A percentile compares a stretch with the other conserved stretches of the same genome.
Conservation (phyloP, 1,140 invertebrate species). For the Zaprionus tsacasi region DNA sequence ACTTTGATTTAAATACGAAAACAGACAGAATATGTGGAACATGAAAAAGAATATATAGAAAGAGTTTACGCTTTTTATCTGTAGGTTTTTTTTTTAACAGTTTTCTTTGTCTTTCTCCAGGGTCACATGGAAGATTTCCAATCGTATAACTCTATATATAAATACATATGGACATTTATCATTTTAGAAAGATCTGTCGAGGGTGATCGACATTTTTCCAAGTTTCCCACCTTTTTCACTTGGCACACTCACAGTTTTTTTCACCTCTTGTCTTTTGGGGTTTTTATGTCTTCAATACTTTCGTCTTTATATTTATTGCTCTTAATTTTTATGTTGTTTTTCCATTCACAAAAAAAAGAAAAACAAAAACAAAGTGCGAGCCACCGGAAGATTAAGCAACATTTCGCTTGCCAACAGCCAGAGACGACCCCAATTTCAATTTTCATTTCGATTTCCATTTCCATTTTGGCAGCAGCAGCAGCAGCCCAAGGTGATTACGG, state of each 20-base stretch:
- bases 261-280: slow-evolving; percentile 1
- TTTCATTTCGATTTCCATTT: slow-evolving; percentile 68
- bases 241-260: background rate
- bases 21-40: background rate
- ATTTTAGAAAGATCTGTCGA: background rate
- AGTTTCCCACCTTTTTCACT: background rate
- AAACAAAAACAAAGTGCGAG: slow-evolving; percentile 44
- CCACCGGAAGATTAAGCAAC: slow-evolving; percentile 75
- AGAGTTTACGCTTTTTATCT: background rate
- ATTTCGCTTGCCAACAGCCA: slow-evolving; percentile 57
- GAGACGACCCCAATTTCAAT: slow-evolving; percentile 67
- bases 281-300: slow-evolving; percentile 25
- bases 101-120: background rate
- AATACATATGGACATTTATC: background rate
- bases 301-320: slow-evolving; percentile 41
- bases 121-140: background rate
- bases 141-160: background rate
- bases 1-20: slow-evolving; percentile 23
- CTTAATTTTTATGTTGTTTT: slow-evolving; percentile 58
- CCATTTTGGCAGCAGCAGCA: slow-evolving; percentile 53
- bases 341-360: slow-evolving; percentile 61
- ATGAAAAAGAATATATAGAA: background rate
- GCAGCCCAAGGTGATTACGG: slow-evolving; percentile 57
- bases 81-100: background rate
- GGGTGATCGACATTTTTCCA: background rate